These are phyloP conservation scores for Camelus bactrianus DNA, from an alignment of 2,113 vertebrate species.

Conservation along the genomic window DNA sequence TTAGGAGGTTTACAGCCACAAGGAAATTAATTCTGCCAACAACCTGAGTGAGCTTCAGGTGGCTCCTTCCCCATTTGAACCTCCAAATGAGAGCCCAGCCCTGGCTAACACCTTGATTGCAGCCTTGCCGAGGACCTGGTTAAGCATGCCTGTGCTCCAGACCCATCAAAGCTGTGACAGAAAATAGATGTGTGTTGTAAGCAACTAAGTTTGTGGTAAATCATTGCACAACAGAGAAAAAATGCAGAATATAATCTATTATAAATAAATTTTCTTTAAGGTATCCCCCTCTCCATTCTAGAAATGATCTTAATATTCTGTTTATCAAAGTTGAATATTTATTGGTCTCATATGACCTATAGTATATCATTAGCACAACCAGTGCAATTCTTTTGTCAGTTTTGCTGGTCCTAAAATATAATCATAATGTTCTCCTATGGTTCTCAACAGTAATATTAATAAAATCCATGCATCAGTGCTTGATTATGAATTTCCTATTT, in stretches of 20 bases:
- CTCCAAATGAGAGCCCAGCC: background rate
- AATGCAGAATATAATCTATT: background rate
- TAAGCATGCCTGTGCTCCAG: background rate
- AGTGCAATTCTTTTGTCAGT: background rate
- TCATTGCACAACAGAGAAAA: background rate
- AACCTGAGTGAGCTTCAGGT: background rate
- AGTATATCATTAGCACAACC: background rate
- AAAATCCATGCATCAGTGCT: background rate
- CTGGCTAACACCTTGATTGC: background rate
- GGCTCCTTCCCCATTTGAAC: background rate
- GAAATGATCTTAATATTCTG: background rate
- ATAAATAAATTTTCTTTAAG: background rate
- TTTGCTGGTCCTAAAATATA: background rate
- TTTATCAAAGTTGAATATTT: background rate
- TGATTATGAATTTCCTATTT: background rate
- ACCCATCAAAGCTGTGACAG: background rate
- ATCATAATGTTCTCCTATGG: background rate
- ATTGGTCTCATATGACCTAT: background rate
- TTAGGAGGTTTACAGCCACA: background rate
- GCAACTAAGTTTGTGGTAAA: background rate
- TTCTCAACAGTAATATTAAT: background rate
- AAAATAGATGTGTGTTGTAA: background rate
- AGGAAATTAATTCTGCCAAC: background rate
- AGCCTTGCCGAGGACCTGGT: background rate
- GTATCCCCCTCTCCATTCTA: background rate